Base-by-base conservation (phyloP, 1,140 invertebrate species). In the Pogonognathellus flavescens region DNA sequence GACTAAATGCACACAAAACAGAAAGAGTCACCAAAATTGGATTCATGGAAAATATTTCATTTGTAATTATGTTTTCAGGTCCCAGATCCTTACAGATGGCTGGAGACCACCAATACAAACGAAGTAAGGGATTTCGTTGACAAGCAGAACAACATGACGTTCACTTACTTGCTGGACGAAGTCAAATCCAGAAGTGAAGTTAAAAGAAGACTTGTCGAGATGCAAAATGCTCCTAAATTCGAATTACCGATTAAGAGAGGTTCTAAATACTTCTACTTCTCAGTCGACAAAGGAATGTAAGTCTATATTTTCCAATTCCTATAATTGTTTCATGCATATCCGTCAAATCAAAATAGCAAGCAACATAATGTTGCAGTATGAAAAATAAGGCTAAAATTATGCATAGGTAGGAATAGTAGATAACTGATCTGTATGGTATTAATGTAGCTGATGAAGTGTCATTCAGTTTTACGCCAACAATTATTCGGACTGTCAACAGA, bases 221-320 rank as follows among this genome's bases (percentile, higher is more conserved):
- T 99, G 1, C 98, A 97, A 97, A 95, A 99, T 91, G 99, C 96
- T 92, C 96, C 97, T 25, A 99, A 98, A 91, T 98, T 95, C 91
- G 95, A 95, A 0, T 95, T 95, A 89, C 97, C 97, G 1, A 91
- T 92, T 94, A 14, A 92, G 99, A 85, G 94, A 96, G 88, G 95
- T 96, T 90, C 94, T 98, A 0, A 99, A 99, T 91, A 99, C 96
- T 91, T 95, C 96, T 0, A 92, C 93, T 13, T 93, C 99, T 90
- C 93, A 96, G 0, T 99, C 98, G 98, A 98, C 96, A 53, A 96
- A 97, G 89, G 97, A 99, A 90, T 95, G 98, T 90, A 94, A 94
- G 89, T 82, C 1, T 11, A 3, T 25, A 25, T 66, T 41, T 6
- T 41, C 31, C n/a, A n/a, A 41, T 41, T 6, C 6, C 1, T 3